Evolutionary conservation across 2,797 vertebrate genomes (phyloP).

Genomic region (Notolepis coatsorum): DNA sequence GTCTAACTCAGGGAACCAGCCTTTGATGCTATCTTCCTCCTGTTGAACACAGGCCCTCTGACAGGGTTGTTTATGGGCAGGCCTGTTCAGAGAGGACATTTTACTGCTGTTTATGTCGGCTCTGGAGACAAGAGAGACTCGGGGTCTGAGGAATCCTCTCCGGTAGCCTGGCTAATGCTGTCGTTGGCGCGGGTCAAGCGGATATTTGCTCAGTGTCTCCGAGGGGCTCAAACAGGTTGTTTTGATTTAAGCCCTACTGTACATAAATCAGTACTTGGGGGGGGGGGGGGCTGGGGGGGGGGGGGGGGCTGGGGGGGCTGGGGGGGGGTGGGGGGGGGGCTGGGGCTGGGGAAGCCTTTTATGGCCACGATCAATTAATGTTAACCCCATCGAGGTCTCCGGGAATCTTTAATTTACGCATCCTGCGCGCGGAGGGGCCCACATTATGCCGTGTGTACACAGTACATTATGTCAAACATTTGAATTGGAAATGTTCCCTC

Average conservation of each 20-base stretch:
- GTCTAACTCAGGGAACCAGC: constrained; percentile 59
- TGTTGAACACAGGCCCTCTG: constrained; percentile 63
- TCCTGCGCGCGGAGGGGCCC: constrained; percentile 42
- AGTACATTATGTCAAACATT: constrained; percentile 17
- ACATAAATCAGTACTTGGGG: constrained; percentile 62
- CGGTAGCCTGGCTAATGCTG: constrained; percentile 78
- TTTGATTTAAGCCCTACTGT: constrained; percentile 58
- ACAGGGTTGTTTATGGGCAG: constrained; percentile 78
- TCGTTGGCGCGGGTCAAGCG: constrained; percentile 69
- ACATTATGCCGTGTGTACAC: too few species aligned
- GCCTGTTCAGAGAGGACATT: constrained; percentile 69
- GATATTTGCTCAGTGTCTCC: constrained; percentile 71
- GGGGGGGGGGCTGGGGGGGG: constrained; percentile 40
- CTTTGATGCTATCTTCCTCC: constrained; percentile 69
- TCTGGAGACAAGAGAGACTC: constrained; percentile 63
- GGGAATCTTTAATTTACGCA: constrained; percentile 11
- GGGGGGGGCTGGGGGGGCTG: constrained; percentile 39
- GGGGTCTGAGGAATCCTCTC: constrained; percentile 65
- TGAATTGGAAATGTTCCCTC: neutral
- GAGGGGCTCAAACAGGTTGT: constrained; percentile 68
- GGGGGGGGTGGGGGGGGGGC: constrained; percentile 42
- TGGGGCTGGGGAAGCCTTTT: constrained; percentile 57
- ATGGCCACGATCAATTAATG: constrained; percentile 57
- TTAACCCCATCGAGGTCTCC: constrained; percentile 12
- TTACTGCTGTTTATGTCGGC: constrained; percentile 84